phyloP scores from a whole-genome alignment of 2,113 vertebrate species.

The Marcusenius ussheri region DNA sequence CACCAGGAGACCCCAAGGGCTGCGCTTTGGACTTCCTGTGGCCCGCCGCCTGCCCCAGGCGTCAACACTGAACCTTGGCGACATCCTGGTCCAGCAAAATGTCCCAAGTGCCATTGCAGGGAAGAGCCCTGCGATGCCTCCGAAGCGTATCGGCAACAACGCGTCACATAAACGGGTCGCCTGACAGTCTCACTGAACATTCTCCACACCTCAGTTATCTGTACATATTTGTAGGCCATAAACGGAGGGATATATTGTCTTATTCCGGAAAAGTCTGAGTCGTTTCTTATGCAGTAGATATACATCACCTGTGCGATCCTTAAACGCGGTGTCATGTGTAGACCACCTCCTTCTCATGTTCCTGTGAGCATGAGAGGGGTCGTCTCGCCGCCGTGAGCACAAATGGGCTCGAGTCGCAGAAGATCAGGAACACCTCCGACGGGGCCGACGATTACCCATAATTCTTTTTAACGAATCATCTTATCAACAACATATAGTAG shows the following conservation, averaged over 20 bases:
- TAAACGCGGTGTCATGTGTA: not conserved
- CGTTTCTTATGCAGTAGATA: not conserved
- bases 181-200: not conserved
- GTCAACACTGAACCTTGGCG: not conserved
- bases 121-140: not conserved
- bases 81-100: not conserved
- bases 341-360: not conserved
- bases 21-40: not conserved
- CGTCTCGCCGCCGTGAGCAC: not conserved
- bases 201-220: not conserved
- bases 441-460: not conserved
- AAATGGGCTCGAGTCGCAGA: not conserved
- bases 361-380: not conserved
- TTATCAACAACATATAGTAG: not conserved
- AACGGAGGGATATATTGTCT: not conserved
- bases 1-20: not conserved
- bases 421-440: not conserved
- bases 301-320: not conserved
- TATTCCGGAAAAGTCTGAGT: not conserved
- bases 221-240: slow-evolving; percentile 2
- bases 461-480: not conserved
- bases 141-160: too few relatives aligned
- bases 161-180: not conserved
- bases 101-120: too few relatives aligned
- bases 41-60: not conserved